A percentile compares a stretch with the other conserved stretches of the same genome.
These are phyloP conservation scores for Lepidothrix coronata DNA, from an alignment of 2,113 vertebrate species.

Conservation along the genomic window DNA sequence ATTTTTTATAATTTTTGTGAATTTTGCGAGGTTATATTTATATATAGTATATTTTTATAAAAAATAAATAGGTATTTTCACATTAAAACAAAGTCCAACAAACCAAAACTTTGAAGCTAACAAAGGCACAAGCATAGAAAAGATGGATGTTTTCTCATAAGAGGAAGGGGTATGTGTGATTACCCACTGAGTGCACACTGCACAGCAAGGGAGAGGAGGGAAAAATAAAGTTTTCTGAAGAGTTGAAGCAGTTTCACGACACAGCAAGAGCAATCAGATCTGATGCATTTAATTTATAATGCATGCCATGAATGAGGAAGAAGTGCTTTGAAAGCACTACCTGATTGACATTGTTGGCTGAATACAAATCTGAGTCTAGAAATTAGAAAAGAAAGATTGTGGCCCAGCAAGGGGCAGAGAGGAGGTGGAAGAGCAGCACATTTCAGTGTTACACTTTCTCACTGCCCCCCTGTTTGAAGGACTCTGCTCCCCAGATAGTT, in stretches of 20 bases:
- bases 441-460: rapidly evolving
- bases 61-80: background rate
- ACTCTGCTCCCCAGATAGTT: background rate
- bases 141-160: background rate
- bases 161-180: too few relatives aligned
- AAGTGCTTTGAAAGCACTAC: background rate
- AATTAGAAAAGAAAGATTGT: background rate
- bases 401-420: background rate
- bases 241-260: background rate
- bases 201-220: background rate
- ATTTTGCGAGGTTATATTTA: background rate
- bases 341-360: background rate
- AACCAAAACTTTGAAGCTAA: background rate
- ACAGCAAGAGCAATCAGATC: background rate
- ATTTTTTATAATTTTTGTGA: background rate
- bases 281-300: background rate
- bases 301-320: background rate
- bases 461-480: rapidly evolving
- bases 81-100: background rate
- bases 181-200: background rate
- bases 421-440: background rate
- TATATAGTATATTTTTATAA: background rate
- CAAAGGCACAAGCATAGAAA: background rate
- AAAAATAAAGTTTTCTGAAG: background rate
- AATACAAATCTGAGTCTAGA: background rate